phyloP scores from a whole-genome alignment of 1,140 invertebrate genomes.

The honey bee (Apis mellifera) region Amel_HAv3.1 CM009931.2:10649501-10650000 shows the following conservation, averaged over 20 bases:
- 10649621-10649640: slow-evolving; percentile 31
- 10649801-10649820: slow-evolving; percentile 5
- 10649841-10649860: not conserved
- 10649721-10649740: slow-evolving; percentile 60
- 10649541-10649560: not conserved
- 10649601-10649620: slow-evolving; percentile 22
- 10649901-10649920: slow-evolving; percentile 9
- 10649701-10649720: slow-evolving; percentile 65
- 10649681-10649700: slow-evolving; percentile 49
- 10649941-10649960: slow-evolving; percentile 63
- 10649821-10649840: slow-evolving; percentile 14
- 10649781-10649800: slow-evolving; percentile 44
- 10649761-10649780: slow-evolving; percentile 61
- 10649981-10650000: slow-evolving; percentile 28
- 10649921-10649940: slow-evolving; percentile 25
- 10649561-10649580: not conserved
- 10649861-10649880: not conserved
- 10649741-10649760: slow-evolving; percentile 49
- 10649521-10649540: not conserved
- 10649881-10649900: slow-evolving; percentile 7
- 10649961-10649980: slow-evolving; percentile 48
- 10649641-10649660: not conserved
- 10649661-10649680: slow-evolving; percentile 1
- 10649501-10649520: slow-evolving; percentile 1
- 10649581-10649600: slow-evolving; percentile 24